Conservation (phyloP, 2,888 invertebrate genomes). For the Microctonus aethiopoides region DNA sequence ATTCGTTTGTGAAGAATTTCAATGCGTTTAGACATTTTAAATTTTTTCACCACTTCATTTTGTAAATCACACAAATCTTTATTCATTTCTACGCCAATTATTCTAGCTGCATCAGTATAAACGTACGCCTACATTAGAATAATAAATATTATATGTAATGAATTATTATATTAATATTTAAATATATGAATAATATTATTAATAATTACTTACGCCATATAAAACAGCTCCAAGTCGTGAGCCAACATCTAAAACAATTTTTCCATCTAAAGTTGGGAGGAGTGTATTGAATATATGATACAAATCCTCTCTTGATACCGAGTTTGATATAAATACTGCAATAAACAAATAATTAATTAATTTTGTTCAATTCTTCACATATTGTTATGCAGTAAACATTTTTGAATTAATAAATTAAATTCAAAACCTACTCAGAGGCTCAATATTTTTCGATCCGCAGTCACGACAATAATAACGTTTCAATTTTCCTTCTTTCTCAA, state of each 20-base stretch:
- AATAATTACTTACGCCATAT: conserved; percentile 72
- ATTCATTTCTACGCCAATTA: conserved; percentile 79
- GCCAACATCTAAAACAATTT: conserved; percentile 76
- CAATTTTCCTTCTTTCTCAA: conserved; percentile 69
- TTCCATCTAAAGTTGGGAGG: conserved; percentile 72
- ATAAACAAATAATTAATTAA: conserved; percentile 34
- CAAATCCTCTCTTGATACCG: conserved; percentile 72
- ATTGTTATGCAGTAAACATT: background rate
- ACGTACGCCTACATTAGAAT: conserved; percentile 71
- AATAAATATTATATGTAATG: background rate
- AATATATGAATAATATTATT: background rate
- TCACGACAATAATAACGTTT: conserved; percentile 69
- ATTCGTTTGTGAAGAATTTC: conserved; percentile 73
- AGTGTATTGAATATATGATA: conserved; percentile 74
- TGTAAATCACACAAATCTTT: conserved; percentile 75
- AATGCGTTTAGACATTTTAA: conserved; percentile 69
- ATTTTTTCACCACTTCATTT: conserved; percentile 70
- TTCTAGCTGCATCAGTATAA: conserved; percentile 71
- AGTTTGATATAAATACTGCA: conserved; percentile 74
- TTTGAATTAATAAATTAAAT: conserved; percentile 51
- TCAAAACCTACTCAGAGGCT: conserved; percentile 67
- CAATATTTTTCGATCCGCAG: conserved; percentile 69
- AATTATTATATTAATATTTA: background rate
- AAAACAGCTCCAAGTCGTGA: conserved; percentile 78
- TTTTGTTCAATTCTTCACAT: background rate